Base-by-base conservation (phyloP, 1,140 invertebrate genomes). In the Atta texana region DNA sequence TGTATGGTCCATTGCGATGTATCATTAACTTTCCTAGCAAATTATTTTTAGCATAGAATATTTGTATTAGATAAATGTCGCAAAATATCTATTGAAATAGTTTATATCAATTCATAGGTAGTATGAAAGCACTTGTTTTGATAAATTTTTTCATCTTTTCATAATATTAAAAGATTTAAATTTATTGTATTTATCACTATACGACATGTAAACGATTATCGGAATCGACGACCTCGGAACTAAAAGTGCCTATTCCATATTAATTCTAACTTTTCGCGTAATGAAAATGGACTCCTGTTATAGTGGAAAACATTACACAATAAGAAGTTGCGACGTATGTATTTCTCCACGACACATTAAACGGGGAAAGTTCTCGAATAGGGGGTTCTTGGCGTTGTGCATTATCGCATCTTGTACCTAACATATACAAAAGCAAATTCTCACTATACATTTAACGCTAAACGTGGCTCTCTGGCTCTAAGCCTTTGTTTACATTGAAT, bases 391-490 rank as follows among this genome's bases (percentile, higher is more conserved):
- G 16, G 53, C 21, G 64, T 24, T 21, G 63, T 71, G 66, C 64
- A 82, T 82, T 82, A 82, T 82, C 78, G 34, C 64, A 57, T 81
- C 49, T 80, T 39, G 76, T 49, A n/a, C 63, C 63, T 24, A 31
- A 44, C 34, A 72, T 34, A 82, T 34, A 82, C 53, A 72, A 82
- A 82, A 69, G 66, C 78, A 82, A 82, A 72, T 82, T 82, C 78
- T 72, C 78, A 59, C 21, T 24, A 24, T 82, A 59, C 78, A 59
- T 82, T 82, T 82, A 72, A 18, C 66, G 21, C 53, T 82, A 82
- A 72, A 82, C 51, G 18, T 28, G 39, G 12, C 44, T 59, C 53
- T 44, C 21, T 44, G 18, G 68, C 78, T 71, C 31, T 71, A 71
- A 82, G 53, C 18, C 34, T 82, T 82, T 82, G 68, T 82, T 82